Conservation (phyloP, 2,113 vertebrate species). For the Lathamus discolor region DNA sequence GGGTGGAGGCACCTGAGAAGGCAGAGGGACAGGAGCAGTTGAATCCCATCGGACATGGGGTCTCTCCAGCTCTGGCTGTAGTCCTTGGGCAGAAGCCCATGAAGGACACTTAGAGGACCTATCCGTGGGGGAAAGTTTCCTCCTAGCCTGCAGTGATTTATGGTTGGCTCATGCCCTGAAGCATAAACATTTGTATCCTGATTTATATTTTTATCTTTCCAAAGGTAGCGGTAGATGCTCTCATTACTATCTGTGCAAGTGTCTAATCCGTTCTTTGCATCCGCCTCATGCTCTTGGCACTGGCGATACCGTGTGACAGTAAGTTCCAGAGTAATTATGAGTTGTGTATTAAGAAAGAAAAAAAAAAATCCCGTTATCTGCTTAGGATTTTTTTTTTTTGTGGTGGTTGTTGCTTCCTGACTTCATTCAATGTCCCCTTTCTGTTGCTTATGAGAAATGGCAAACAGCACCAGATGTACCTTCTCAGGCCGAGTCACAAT, state of each 20-base stretch:
- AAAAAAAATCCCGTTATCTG: conserved; percentile 1
- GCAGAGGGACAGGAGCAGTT: neutral
- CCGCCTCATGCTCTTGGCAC: neutral
- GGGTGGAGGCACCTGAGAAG: neutral
- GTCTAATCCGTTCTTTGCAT: conserved; percentile 36
- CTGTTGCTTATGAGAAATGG: conserved; percentile 36
- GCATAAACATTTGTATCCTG: neutral
- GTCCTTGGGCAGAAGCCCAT: neutral
- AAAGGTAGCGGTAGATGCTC: neutral
- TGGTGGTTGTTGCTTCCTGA: conserved; percentile 23
- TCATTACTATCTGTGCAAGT: neutral
- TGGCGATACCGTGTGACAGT: conserved; percentile 7
- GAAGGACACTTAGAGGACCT: neutral
- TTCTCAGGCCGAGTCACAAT: conserved; percentile 56
- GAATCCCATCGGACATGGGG: neutral
- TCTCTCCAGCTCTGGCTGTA: neutral
- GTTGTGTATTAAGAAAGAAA: neutral
- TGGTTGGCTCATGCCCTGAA: neutral
- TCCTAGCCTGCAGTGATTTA: neutral
- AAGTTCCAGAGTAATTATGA: conserved; percentile 35
- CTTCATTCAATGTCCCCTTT: neutral
- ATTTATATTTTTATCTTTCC: neutral
- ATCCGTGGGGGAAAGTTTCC: neutral
- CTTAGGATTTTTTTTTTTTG: neutral
- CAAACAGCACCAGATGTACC: conserved; percentile 55